Evolutionary conservation across 1,140 invertebrate genomes (phyloP).

Genomic region (Eueides isabella): DNA sequence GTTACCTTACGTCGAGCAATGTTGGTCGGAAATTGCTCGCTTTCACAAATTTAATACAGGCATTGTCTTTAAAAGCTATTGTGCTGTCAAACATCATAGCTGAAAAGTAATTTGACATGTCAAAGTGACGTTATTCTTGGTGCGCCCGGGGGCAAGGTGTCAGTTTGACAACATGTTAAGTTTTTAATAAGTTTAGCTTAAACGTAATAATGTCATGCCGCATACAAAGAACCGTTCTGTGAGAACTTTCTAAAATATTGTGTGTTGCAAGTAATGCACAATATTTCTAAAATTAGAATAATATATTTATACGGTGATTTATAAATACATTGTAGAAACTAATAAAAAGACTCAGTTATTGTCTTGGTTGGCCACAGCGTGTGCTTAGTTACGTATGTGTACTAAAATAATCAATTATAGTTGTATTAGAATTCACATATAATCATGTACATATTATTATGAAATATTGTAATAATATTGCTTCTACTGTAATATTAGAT

Average conservation of each 20-base stretch:
- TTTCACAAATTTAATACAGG: background rate
- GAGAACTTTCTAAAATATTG: no score
- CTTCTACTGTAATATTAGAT: no score
- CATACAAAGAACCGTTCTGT: background rate
- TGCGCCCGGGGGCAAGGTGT: constrained; percentile 25
- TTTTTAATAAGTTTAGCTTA: constrained; percentile 33
- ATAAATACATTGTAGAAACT: no score
- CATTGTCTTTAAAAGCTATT: constrained; percentile 35
- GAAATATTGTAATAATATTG: no score
- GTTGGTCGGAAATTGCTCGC: constrained; percentile 14
- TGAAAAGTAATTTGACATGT: constrained; percentile 38
- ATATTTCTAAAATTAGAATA: background rate
- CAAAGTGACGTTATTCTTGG: constrained; percentile 33
- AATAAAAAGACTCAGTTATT: background rate
- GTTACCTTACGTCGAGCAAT: background rate
- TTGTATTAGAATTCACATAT: no score
- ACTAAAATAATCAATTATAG: background rate
- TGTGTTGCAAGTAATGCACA: background rate
- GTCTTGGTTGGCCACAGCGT: background rate
- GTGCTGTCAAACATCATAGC: constrained; percentile 42
- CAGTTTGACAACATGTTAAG: constrained; percentile 27
- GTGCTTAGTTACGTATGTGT: background rate
- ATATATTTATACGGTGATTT: background rate
- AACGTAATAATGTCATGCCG: background rate
- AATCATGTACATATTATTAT: no score